Base-by-base conservation (phyloP, 1,140 invertebrate genomes). In the Ditylenchus dipsaci region DNA sequence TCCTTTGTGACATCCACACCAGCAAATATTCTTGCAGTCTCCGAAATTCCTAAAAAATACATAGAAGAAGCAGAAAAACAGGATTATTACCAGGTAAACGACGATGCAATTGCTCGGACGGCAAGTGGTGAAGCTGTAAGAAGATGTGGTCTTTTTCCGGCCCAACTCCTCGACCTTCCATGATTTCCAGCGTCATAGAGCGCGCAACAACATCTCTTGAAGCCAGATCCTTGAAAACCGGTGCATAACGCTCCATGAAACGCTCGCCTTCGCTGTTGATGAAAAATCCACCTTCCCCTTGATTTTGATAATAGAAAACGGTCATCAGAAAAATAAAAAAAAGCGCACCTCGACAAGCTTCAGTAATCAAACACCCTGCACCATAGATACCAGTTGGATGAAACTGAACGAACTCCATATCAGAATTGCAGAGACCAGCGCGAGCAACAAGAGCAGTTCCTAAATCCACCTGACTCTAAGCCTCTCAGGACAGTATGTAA, bases 371-470 rank as follows among this genome's bases (percentile, higher is more conserved):
- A 83, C 94, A 96, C 1, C 95, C 95, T 66, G 92, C 93, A 0
- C 95, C 94, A 83, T 97, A 97, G 79, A 98, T 96, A 82, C 94
- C 95, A 67, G 95, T 98, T 0, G 95, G 95, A 85, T 99, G 95
- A 84, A 99, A 99, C 85, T 99, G 95, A 30, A 99, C 90, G 84
- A 99, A 99, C 84, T 99, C 95, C 86, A 98, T 88, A 86, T 99
- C 95, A 85, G 88, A 85, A 77, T 92, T 91, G 33, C 90, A 89
- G 8, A 99, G 85, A 47, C 91, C 91, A 66, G 95, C 95, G 67
- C 95, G 88, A 0, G 91, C 88, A 0, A 92, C 89, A 91, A 99
- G 93, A 17, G 93, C 95, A 11, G 90, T 94, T 57, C 95, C 95
- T 79, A 53, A 21, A 76, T 75, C 7, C 3, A 27, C 11, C 7